These are phyloP conservation scores for Drosophila sucinea DNA, from an alignment of 1,140 invertebrate species.

Conservation along the genomic window DNA sequence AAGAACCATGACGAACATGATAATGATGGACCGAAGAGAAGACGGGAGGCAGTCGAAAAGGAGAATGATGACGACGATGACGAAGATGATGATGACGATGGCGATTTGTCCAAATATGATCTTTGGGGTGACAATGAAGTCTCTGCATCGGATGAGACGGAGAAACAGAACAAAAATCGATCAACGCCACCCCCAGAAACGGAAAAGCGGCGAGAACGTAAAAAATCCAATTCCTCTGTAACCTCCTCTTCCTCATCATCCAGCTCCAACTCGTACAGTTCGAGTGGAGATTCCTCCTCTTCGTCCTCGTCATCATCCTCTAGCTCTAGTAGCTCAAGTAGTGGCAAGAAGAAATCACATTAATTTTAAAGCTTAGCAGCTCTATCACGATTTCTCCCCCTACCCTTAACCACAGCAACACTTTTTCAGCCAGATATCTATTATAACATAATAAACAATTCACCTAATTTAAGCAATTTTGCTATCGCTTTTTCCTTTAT, in stretches of 20 bases:
- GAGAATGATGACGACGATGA: constrained; percentile 84
- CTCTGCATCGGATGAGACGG: constrained; percentile 43
- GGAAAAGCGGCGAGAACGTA: constrained; percentile 47
- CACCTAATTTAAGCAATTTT: constrained; percentile 12
- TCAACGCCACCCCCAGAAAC: constrained; percentile 24
- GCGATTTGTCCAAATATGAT: constrained; percentile 92
- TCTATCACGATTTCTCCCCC: neutral
- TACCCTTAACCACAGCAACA: neutral
- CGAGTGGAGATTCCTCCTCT: constrained; percentile 59
- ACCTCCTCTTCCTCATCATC: constrained; percentile 66
- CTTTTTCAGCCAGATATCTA: neutral
- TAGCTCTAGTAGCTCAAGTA: constrained; percentile 62
- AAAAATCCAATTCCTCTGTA: constrained; percentile 61
- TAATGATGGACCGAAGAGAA: constrained; percentile 37
- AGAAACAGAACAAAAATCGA: constrained; percentile 25
- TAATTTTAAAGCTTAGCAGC: constrained; percentile 14
- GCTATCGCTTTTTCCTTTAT: neutral
- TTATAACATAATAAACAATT: constrained; percentile 10
- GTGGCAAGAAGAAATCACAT: constrained; percentile 41
- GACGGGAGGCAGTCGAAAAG: constrained; percentile 74
- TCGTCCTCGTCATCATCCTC: constrained; percentile 49
- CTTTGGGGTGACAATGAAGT: constrained; percentile 88
- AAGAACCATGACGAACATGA: constrained; percentile 75
- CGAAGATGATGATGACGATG: constrained; percentile 88
- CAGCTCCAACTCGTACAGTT: constrained; percentile 65